These are phyloP conservation scores for Hypomecis atomaria DNA, from an alignment of 2,888 invertebrate species.

Conservation along the genomic window DNA sequence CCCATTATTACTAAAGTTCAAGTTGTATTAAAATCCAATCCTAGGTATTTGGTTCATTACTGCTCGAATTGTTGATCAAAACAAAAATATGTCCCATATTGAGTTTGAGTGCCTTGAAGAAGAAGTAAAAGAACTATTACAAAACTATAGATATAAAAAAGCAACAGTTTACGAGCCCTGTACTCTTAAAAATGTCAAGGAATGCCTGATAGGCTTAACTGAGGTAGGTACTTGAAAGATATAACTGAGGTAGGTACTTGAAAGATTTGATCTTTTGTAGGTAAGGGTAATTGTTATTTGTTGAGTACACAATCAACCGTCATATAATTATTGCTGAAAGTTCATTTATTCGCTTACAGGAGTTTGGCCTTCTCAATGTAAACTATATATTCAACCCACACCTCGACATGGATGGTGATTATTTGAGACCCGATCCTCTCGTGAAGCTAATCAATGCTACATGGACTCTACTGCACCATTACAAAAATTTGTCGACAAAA, in stretches of 20 bases:
- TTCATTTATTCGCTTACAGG: constrained; percentile 54
- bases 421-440: constrained; percentile 60
- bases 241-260: constrained; percentile 59
- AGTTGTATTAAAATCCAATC: not conserved
- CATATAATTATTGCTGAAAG: not conserved
- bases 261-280: not conserved
- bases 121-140: constrained; percentile 75
- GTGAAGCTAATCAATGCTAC: constrained; percentile 71
- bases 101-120: constrained; percentile 67
- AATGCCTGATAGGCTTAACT: constrained; percentile 73
- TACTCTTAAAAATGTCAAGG: constrained; percentile 66
- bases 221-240: constrained; percentile 60
- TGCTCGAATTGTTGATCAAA: too few species aligned
- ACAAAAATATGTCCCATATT: constrained; percentile 43
- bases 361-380: constrained; percentile 70
- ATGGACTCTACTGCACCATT: constrained; percentile 68
- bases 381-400: constrained; percentile 75
- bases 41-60: too few species aligned
- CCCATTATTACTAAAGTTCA: not conserved
- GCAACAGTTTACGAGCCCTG: constrained; percentile 75
- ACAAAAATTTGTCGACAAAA: constrained; percentile 67
- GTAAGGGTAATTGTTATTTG: not conserved
- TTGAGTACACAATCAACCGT: not conserved
- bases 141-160: constrained; percentile 73
- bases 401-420: constrained; percentile 59